Base-by-base conservation (phyloP, 1,140 invertebrate genomes). In the Nylanderia fulva region DNA sequence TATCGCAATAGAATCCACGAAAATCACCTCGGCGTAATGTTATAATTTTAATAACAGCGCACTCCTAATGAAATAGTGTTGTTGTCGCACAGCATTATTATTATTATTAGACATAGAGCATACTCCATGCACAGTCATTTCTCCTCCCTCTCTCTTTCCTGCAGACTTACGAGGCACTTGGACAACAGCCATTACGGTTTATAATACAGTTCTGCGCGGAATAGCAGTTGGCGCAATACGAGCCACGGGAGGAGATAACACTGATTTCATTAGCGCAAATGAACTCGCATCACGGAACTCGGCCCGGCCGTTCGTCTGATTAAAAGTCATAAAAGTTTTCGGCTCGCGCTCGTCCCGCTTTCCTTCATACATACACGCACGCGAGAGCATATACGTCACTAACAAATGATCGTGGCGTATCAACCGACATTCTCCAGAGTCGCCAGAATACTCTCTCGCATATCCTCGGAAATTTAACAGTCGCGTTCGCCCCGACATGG, bases 241-340 rank as follows among this genome's bases (percentile, higher is more conserved):
- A 84, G 79, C 76, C 85, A 58, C 66, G 45, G 39, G 76, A 85
- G 75, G 80, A 90, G 88, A 90, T 90, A 90, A 91, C 90, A 89
- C 86, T 91, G 90, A 91, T 91, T 91, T 91, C 90, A 91, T 91
- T 91, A 91, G 83, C 82, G 89, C 85, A 90, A 91, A 91, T 91
- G 90, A 91, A 91, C 87, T 84, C 87, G 85, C 83, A 88, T 89
- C 87, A 86, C 83, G 68, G 61, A 85, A 84, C 82, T 66, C 87
- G 80, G n/a, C 58, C 39, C 69, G 74, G 58, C 83, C 63, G 88
- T 88, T 83, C 86, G 88, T 87, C 87, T 91, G 90, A 91, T 91
- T 91, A 90, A 91, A 91, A 90, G 76, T 87, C 90, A 87, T 91
- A 90, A 91, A 91, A 90, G 63, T 88, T 90, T 91, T 90, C 33